Conservation (phyloP, 2,113 vertebrate genomes). For the Zosterops borbonicus region DNA sequence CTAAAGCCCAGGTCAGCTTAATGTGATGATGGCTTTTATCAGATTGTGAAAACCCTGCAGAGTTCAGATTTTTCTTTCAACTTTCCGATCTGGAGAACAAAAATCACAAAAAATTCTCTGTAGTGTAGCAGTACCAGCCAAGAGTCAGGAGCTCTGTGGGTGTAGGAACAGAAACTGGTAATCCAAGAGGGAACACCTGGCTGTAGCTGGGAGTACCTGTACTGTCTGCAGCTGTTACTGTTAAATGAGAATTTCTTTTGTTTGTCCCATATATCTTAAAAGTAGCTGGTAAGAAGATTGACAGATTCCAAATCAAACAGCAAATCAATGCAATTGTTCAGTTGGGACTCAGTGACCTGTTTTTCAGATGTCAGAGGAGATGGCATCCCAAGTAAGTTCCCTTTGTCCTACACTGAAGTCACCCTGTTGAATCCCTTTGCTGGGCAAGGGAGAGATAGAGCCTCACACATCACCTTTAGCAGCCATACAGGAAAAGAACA, state of each 20-base stretch:
- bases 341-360: not conserved
- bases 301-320: not conserved
- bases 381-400: not conserved
- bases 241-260: not conserved
- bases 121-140: not conserved
- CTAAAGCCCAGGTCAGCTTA: not conserved
- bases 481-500: conserved; percentile 19
- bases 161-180: not conserved
- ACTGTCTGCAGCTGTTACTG: not conserved
- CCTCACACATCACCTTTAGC: not conserved
- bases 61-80: not conserved
- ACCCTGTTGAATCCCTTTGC: not conserved
- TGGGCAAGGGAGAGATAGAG: not conserved
- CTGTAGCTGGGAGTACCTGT: not conserved
- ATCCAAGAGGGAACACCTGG: not conserved
- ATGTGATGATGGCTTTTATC: not conserved
- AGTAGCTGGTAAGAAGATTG: not conserved
- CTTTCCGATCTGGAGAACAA: not conserved
- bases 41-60: not conserved
- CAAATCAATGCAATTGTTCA: not conserved
- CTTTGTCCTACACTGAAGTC: not conserved
- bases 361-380: not conserved
- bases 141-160: not conserved
- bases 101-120: not conserved
- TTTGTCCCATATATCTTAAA: not conserved